These are phyloP conservation scores for Tinamus guttatus DNA, from an alignment of 2,113 vertebrate genomes.

Conservation along the genomic window DNA sequence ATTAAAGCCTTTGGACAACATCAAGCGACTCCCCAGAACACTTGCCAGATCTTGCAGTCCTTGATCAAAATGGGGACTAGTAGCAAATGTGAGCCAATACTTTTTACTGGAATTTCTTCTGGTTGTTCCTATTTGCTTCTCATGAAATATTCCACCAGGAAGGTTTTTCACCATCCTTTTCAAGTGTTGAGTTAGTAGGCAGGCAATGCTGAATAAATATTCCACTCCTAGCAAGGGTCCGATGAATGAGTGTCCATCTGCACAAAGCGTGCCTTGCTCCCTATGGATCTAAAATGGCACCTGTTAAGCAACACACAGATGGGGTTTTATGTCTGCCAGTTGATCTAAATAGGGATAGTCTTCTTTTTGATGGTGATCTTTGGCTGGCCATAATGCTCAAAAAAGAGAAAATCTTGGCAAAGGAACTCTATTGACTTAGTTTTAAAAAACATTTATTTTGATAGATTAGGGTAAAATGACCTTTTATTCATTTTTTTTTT, in stretches of 20 bases:
- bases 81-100: not conserved
- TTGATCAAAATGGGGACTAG: not conserved
- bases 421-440: not conserved
- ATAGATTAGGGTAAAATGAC: not conserved
- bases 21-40: not conserved
- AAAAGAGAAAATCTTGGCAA: not conserved
- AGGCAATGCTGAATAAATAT: conserved; percentile 56
- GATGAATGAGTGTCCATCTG: conserved; percentile 67
- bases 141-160: conserved; percentile 32
- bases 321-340: conserved; percentile 67
- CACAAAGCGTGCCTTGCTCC: conserved; percentile 64
- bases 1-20: not conserved
- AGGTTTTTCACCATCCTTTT: conserved; percentile 27
- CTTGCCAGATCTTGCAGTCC: not conserved
- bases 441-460: not conserved
- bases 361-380: conserved; percentile 48
- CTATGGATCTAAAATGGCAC: conserved; percentile 69
- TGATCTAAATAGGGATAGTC: conserved; percentile 50
- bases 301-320: conserved; percentile 72
- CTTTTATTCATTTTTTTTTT: conserved; percentile 4
- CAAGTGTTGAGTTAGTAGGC: conserved; percentile 19
- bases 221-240: conserved; percentile 21
- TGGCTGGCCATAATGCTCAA: conserved; percentile 8
- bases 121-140: conserved; percentile 9
- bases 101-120: conserved; percentile 20